A percentile compares a stretch with the other conserved stretches of the same genome.
Conservation (phyloP, 1,140 invertebrate genomes). For the Carposina sasakii region DNA sequence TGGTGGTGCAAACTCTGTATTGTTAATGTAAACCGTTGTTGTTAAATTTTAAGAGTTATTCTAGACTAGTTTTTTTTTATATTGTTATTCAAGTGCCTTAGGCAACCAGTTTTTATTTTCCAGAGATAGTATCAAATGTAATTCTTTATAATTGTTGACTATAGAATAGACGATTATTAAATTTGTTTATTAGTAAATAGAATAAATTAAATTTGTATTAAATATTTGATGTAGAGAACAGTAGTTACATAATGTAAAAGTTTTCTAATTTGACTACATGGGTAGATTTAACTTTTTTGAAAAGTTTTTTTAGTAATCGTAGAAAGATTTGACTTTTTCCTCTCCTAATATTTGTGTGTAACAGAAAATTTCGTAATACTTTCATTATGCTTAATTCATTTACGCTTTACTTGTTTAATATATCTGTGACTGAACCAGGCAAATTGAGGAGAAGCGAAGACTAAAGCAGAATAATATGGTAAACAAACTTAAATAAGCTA, state of each 20-base stretch:
- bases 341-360: too few relatives aligned
- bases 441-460: too few relatives aligned
- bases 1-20: conserved; percentile 70
- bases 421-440: conserved; percentile 63
- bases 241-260: conserved; percentile 33
- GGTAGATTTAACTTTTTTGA: conserved; percentile 40
- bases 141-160: too few relatives aligned
- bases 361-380: too few relatives aligned
- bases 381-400: conserved; percentile 59
- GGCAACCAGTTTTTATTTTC: conserved; percentile 41
- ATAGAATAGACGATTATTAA: too few relatives aligned
- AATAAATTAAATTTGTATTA: conserved; percentile 34
- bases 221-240: conserved; percentile 42
- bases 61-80: conserved; percentile 43
- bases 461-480: too few relatives aligned
- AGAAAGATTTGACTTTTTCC: conserved; percentile 37
- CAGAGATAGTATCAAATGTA: too few relatives aligned
- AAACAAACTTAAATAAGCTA: too few relatives aligned
- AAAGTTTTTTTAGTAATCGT: conserved; percentile 34
- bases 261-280: conserved; percentile 45
- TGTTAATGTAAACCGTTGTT: conserved; percentile 41
- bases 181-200: conserved; percentile 47
- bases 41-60: conserved; percentile 58
- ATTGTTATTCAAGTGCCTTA: conserved; percentile 52
- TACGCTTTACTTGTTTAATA: conserved; percentile 58